Conservation (phyloP, 2,113 vertebrate genomes). For the Canis aureus region DNA sequence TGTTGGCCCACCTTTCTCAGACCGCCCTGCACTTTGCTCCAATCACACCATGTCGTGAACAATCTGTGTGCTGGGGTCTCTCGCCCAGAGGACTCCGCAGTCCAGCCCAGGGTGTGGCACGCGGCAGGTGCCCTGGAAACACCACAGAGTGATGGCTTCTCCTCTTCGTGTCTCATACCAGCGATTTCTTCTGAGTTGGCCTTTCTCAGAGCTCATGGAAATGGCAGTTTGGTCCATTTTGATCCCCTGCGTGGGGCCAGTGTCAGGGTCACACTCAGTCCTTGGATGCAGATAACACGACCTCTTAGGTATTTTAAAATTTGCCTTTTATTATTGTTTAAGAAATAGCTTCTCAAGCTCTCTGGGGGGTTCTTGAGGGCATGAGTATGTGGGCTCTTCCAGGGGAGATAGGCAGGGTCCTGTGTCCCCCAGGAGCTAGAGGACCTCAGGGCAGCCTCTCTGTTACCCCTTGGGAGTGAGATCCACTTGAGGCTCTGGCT, state of each 20-base stretch:
- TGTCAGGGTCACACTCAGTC: neutral
- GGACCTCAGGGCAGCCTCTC: neutral
- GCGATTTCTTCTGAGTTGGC: neutral
- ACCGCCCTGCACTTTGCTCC: rapidly evolving
- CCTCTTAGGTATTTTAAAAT: neutral
- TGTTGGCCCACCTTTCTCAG: rapidly evolving
- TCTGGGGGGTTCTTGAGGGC: neutral
- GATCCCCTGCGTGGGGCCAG: neutral
- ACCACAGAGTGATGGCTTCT: rapidly evolving
- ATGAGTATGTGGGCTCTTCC: neutral
- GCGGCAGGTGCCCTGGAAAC: neutral
- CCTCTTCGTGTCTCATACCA: rapidly evolving
- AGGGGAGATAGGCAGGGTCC: neutral
- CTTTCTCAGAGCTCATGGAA: neutral
- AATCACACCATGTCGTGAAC: neutral
- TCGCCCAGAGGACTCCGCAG: neutral
- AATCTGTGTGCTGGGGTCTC: neutral
- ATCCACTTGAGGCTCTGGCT: neutral
- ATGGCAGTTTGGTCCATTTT: rapidly evolving
- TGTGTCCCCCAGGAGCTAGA: neutral
- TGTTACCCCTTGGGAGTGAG: neutral
- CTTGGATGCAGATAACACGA: neutral
- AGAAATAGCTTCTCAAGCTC: neutral
- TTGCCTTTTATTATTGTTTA: neutral
- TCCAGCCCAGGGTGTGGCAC: neutral